phyloP scores from a whole-genome alignment of 2,797 vertebrate genomes.

The Lophotriccus pileatus region DNA sequence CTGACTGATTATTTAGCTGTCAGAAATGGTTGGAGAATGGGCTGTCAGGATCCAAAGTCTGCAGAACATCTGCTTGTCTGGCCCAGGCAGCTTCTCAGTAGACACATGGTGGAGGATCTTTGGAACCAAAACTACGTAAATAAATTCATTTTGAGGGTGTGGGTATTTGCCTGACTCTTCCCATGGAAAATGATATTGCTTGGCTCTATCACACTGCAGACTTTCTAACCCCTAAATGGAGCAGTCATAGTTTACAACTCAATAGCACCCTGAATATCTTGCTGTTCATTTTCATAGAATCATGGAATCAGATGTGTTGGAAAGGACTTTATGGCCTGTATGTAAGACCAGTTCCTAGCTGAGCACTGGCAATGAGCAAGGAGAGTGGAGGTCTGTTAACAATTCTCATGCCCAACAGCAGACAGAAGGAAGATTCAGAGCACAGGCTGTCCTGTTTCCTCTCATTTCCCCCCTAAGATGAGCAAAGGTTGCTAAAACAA shows the following conservation, averaged over 20 bases:
- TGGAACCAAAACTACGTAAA: background rate
- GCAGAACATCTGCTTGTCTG: constrained; percentile 38
- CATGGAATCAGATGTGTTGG: no score
- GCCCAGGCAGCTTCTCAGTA: background rate
- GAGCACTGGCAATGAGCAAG: background rate
- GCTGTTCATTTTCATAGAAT: background rate
- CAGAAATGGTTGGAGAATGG: background rate
- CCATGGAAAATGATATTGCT: background rate
- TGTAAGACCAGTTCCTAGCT: background rate
- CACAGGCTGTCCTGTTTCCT: background rate
- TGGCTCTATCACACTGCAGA: background rate
- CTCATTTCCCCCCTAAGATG: background rate
- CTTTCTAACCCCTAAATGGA: background rate
- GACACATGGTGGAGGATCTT: background rate
- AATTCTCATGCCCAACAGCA: background rate
- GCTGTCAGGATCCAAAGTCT: constrained; percentile 23
- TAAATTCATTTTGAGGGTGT: background rate
- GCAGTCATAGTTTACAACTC: background rate
- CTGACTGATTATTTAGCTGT: background rate
- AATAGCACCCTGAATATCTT: background rate
- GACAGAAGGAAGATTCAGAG: background rate
- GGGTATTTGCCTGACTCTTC: background rate
- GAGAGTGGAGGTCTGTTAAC: background rate
- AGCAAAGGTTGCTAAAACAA: constrained; percentile 25
- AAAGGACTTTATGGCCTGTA: no score